Conservation (phyloP, 2,113 vertebrate genomes). For the Geococcyx californianus region DNA sequence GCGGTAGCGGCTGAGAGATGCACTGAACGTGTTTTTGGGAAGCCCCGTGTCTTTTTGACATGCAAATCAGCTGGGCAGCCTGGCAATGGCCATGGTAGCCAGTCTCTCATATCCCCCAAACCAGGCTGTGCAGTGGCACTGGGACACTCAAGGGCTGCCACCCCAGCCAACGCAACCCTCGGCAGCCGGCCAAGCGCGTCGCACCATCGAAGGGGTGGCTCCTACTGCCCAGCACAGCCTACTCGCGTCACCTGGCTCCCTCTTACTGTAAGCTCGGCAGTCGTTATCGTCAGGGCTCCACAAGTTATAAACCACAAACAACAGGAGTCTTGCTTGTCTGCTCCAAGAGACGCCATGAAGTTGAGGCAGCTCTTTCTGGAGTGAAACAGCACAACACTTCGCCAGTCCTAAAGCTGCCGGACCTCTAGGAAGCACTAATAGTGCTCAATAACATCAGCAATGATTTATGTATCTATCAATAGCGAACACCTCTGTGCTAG, state of each 20-base stretch:
- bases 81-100: slow-evolving; percentile 80
- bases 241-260: background rate
- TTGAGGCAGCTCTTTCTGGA: background rate
- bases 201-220: background rate
- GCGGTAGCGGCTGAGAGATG: background rate
- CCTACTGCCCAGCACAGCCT: background rate
- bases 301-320: background rate
- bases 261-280: background rate
- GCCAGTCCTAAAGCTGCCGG: background rate
- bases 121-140: rapidly evolving
- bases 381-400: background rate
- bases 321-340: background rate
- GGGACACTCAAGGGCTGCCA: background rate
- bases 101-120: rapidly evolving
- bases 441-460: background rate
- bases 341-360: background rate
- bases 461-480: background rate
- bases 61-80: slow-evolving; percentile 84
- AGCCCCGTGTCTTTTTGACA: slow-evolving; percentile 58
- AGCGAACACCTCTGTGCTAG: background rate
- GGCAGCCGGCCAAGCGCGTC: rapidly evolving
- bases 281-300: background rate
- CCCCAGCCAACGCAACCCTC: rapidly evolving
- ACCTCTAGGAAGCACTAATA: background rate
- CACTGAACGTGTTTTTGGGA: slow-evolving; percentile 1